phyloP scores from a whole-genome alignment of 1,140 invertebrate genomes.

The Branchinecta lindahli region DNA sequence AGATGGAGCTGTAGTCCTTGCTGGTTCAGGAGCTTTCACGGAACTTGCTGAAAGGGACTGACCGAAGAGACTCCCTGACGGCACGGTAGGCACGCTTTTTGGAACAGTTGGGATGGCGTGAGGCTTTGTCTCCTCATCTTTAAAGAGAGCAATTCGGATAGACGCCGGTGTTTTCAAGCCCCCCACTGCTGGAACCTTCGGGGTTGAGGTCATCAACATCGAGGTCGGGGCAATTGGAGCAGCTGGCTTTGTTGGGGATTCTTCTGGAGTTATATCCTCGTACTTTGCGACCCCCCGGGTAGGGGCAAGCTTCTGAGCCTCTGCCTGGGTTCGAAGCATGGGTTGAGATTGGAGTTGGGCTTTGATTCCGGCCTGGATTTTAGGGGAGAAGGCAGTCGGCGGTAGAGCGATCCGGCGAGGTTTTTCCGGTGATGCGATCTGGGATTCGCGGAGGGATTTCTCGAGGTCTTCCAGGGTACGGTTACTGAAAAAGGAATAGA shows the following conservation, averaged over 20 bases:
- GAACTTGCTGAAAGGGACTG: too few relatives aligned
- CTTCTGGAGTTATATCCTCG: not conserved
- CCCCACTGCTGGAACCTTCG: not conserved
- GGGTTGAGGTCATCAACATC: not conserved
- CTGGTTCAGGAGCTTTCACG: too few relatives aligned
- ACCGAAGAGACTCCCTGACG: too few relatives aligned
- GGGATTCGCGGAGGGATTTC: not conserved
- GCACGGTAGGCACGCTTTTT: too few relatives aligned
- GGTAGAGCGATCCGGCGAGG: not conserved
- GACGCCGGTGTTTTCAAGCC: not conserved
- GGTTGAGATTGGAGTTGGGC: not conserved
- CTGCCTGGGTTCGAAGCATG: not conserved
- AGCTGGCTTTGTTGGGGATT: not conserved
- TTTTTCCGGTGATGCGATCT: not conserved
- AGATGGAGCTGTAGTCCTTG: too few relatives aligned
- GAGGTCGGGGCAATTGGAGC: not conserved
- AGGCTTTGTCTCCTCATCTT: too few relatives aligned
- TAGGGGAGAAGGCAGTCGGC: not conserved
- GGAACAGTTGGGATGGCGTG: too few relatives aligned
- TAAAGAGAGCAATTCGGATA: not conserved
- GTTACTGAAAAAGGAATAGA: not conserved
- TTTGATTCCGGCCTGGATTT: not conserved
- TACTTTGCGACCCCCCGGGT: not conserved
- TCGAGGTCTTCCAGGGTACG: not conserved
- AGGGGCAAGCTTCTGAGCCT: not conserved